Evolutionary conservation across 2,888 invertebrate species (phyloP).

Genomic region (Plusia festucae): DNA sequence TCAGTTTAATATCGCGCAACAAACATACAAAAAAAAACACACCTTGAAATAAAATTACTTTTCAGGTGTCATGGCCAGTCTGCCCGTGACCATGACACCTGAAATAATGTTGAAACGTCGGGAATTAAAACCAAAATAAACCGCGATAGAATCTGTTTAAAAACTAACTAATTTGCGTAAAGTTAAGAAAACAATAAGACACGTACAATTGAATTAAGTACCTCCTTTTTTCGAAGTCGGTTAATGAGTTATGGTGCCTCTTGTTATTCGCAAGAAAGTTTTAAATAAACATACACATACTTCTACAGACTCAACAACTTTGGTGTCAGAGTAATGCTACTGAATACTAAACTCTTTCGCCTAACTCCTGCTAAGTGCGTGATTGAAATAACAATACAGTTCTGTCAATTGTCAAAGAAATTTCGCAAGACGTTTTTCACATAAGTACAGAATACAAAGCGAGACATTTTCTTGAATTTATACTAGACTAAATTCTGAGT

Average conservation of each 20-base stretch:
- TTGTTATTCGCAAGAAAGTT: constrained; percentile 3
- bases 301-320: constrained; percentile 1
- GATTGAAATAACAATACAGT: constrained; percentile 6
- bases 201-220: too few relatives aligned
- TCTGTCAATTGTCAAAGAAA: constrained; percentile 5
- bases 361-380: neutral
- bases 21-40: too few relatives aligned
- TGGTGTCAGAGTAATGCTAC: constrained; percentile 1
- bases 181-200: too few relatives aligned
- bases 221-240: too few relatives aligned
- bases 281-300: constrained; percentile 3
- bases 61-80: too few relatives aligned
- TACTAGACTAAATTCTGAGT: neutral
- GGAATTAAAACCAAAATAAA: too few relatives aligned
- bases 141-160: too few relatives aligned
- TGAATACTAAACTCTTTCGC: constrained; percentile 8
- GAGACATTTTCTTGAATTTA: neutral
- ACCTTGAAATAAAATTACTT: too few relatives aligned
- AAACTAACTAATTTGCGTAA: too few relatives aligned
- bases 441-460: neutral
- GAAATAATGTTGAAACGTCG: too few relatives aligned
- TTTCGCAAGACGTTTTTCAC: neutral
- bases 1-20: too few relatives aligned
- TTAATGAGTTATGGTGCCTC: neutral
- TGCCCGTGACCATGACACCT: too few relatives aligned